Evolutionary conservation across 2,113 vertebrate species (phyloP).

Genomic region (Catharus minimus): DNA sequence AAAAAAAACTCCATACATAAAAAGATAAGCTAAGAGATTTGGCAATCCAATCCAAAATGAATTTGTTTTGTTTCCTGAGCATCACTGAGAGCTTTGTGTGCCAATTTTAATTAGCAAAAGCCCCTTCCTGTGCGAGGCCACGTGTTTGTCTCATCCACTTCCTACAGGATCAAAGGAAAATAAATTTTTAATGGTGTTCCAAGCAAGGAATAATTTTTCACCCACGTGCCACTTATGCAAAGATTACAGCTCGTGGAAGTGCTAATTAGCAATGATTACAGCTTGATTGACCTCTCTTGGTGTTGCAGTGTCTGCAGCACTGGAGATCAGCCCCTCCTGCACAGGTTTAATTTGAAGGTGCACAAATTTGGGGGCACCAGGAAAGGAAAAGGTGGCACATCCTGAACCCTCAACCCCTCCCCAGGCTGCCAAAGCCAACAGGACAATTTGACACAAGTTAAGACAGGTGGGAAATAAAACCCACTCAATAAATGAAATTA

Average conservation of each 20-base stretch:
- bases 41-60: not conserved
- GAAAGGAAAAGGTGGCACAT: not conserved
- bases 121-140: not conserved
- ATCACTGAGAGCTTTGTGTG: not conserved
- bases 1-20: fast-evolving
- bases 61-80: not conserved
- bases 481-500: not conserved
- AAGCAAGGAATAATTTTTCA: slow-evolving; percentile 20
- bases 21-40: not conserved
- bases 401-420: not conserved
- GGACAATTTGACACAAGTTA: not conserved
- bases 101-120: slow-evolving; percentile 11
- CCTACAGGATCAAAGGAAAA: slow-evolving; percentile 18
- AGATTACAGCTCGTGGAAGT: slow-evolving; percentile 8
- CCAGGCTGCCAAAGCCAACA: not conserved
- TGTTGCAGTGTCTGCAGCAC: not conserved
- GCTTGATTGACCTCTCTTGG: slow-evolving; percentile 13
- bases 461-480: not conserved
- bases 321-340: not conserved
- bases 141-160: not conserved
- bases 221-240: not conserved
- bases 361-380: not conserved
- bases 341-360: not conserved
- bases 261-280: slow-evolving; percentile 32
- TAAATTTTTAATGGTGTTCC: slow-evolving; percentile 32